Base-by-base conservation (phyloP, 2,888 invertebrate species). In the Julus scandinavius region DNA sequence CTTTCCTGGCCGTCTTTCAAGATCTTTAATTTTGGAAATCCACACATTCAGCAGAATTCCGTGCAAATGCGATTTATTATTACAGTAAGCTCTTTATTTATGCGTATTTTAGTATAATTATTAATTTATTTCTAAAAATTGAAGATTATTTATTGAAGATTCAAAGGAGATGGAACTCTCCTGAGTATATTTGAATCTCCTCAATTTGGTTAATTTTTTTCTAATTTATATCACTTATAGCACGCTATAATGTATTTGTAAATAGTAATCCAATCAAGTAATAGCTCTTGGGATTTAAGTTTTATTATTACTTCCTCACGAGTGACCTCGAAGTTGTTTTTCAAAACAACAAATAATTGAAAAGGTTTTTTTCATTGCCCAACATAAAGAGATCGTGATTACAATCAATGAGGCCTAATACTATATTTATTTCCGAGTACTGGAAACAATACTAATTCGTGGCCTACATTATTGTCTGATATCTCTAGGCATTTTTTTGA, bases 391-490 rank as follows among this genome's bases (percentile, higher is more conserved):
- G 20, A 29, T 29, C 29, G 20, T 29, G 9, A 72, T 29, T 72
- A 29, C 20, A 29, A 9, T 9, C 29, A 72, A 29, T 72, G 72
- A 29, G 72, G 20, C 72, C 72, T 72, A 72, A 72, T 72, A 72
- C 72, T 72, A 72, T 72, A 72, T 72, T 72, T 72, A 72, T 72
- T 72, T 72, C 72, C 72, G 2, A 2, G 0, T 72, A 9, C 7
- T 29, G 72, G 72, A 72, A 72, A 72, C 72, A 72, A 72, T 72
- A 72, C 72, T 72, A 72, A 72, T 72, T 72, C 72, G 11, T 72
- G 72, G 72, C 72, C 29, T 29, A 9, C 7, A 20, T 29, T 72
- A 1, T 20, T 9, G 29, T 72, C 72, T 29, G n/a, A 0, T 1
- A 72, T 72, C 29, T 7, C 20, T 29, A 7, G 72, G 29, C 20